Conservation (phyloP, 2,888 invertebrate genomes). For the Hydrotaea cyrtoneurina region DNA sequence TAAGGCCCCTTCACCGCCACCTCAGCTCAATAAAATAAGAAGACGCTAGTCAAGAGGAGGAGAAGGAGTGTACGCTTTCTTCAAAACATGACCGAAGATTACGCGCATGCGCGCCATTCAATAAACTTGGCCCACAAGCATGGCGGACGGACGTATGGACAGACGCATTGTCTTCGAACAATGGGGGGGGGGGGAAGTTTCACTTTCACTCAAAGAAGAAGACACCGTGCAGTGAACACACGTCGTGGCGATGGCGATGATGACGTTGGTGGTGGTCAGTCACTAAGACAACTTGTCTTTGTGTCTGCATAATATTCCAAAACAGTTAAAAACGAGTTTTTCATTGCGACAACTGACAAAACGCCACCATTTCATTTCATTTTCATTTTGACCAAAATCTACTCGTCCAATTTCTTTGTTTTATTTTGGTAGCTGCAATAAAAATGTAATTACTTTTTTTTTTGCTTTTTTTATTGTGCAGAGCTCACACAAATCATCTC, state of each 20-base stretch:
- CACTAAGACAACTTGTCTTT: background rate
- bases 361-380: background rate
- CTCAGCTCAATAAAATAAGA: too few species aligned
- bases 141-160: background rate
- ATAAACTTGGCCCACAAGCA: background rate
- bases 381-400: conserved; percentile 15
- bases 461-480: background rate
- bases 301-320: background rate
- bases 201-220: conserved; percentile 24
- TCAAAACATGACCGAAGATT: background rate
- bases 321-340: conserved; percentile 12
- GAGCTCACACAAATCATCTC: background rate
- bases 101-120: background rate
- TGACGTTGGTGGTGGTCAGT: conserved; percentile 9
- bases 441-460: background rate
- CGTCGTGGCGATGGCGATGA: background rate
- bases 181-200: conserved; percentile 20
- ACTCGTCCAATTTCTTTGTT: background rate
- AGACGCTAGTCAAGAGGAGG: background rate
- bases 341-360: background rate
- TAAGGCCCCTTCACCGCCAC: too few species aligned
- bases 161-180: background rate
- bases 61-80: background rate
- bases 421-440: background rate
- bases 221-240: background rate